Conservation (phyloP, 2,888 invertebrate genomes). For the Meta bourneti region DNA sequence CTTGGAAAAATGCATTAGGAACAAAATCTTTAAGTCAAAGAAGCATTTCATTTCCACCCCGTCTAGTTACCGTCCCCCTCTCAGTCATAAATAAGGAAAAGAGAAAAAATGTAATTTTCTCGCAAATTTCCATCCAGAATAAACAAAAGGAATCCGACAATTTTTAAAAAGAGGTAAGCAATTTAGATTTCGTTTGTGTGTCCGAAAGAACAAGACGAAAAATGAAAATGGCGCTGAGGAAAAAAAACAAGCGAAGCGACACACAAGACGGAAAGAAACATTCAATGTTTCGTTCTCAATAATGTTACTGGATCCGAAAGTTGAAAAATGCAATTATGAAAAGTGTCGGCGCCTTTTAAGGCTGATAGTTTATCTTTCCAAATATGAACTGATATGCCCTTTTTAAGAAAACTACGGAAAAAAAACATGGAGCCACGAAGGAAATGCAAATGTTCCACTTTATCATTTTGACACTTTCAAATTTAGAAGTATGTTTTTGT, state of each 20-base stretch:
- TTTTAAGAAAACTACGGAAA: neutral
- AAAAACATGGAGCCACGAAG: neutral
- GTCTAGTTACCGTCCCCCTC: neutral
- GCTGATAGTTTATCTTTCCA: conserved; percentile 29
- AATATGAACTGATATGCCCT: conserved; percentile 19
- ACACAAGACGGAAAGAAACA: neutral
- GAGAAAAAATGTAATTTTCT: neutral
- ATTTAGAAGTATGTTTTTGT: conserved; percentile 38
- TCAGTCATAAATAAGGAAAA: neutral
- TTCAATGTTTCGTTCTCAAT: conserved; percentile 25
- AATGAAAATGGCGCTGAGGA: neutral
- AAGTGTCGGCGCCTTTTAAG: conserved; percentile 29
- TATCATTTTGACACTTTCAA: conserved; percentile 31
- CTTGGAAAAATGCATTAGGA: conserved; percentile 28
- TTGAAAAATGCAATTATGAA: conserved; percentile 41
- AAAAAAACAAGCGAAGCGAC: neutral
- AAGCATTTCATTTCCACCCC: neutral
- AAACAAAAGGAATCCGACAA: conserved; percentile 40
- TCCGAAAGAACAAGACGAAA: conserved; percentile 30
- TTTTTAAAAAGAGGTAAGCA: conserved; percentile 41
- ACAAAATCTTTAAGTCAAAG: conserved; percentile 39
- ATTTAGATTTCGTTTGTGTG: conserved; percentile 21
- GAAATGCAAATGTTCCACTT: conserved; percentile 15
- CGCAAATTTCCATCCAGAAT: conserved; percentile 13
- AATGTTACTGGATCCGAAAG: conserved; percentile 8